Evolutionary conservation across 2,113 vertebrate genomes (phyloP).

Genomic region (Gymnorhina tibicen): DNA sequence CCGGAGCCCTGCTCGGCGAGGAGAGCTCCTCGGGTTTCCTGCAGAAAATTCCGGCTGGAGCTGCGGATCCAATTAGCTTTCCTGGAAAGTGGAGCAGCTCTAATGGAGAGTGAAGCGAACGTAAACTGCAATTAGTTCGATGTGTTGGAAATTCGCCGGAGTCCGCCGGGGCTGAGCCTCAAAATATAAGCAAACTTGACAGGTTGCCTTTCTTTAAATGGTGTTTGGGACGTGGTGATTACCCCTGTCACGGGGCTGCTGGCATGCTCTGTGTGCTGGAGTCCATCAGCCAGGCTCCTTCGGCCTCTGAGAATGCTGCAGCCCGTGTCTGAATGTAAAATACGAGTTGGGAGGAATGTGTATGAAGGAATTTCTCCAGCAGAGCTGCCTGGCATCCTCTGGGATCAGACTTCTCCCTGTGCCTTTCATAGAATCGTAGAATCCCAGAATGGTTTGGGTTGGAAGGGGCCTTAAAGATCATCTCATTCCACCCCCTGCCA

Average conservation of each 20-base stretch:
- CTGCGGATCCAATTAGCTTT: neutral
- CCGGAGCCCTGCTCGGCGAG: neutral
- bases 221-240: neutral
- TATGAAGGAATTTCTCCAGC: neutral
- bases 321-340: neutral
- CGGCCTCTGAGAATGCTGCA: neutral
- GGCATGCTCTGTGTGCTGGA: neutral
- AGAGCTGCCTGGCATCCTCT: neutral
- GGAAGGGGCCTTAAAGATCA: neutral
- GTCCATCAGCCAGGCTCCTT: neutral
- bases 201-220: neutral
- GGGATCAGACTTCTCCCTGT: accelerated
- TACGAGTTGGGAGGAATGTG: accelerated
- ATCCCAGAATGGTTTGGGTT: neutral
- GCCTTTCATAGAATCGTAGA: accelerated
- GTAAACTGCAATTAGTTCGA: neutral
- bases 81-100: neutral
- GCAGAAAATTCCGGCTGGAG: neutral
- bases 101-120: neutral
- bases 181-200: neutral
- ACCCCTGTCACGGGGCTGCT: neutral
- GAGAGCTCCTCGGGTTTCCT: neutral
- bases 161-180: neutral
- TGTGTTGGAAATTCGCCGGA: neutral
- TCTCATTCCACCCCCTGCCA: neutral